Evolutionary conservation across 2,888 invertebrate genomes (phyloP).

Genomic region (Erynnis tages): DNA sequence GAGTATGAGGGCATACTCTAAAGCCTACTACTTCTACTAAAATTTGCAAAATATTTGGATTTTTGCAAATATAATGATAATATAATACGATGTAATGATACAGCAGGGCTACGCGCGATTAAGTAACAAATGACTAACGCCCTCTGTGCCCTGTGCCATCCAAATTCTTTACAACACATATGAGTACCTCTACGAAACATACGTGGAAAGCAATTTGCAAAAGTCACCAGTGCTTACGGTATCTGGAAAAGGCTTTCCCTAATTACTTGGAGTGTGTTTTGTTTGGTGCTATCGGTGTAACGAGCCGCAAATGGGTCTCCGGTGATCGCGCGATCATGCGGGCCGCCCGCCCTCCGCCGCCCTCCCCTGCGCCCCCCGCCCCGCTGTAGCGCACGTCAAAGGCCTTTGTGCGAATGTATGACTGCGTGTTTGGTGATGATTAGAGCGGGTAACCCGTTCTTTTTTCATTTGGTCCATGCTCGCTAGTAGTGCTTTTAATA

Average conservation of each 20-base stretch:
- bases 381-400: conserved; percentile 58
- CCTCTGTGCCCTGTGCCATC: too few species aligned
- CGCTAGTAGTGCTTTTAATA: neutral
- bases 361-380: conserved; percentile 47
- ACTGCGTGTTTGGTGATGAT: conserved; percentile 34
- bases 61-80: too few species aligned
- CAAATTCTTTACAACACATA: neutral
- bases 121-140: too few species aligned
- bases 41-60: too few species aligned
- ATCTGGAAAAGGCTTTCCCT: conserved; percentile 79
- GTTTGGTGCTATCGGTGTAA: conserved; percentile 80
- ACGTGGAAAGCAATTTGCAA: conserved; percentile 2
- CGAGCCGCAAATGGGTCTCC: conserved; percentile 79
- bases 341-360: conserved; percentile 59
- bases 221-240: conserved; percentile 69
- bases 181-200: neutral
- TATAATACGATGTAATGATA: too few species aligned
- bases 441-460: conserved; percentile 40
- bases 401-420: conserved; percentile 72
- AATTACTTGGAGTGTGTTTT: conserved; percentile 80
- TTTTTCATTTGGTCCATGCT: neutral
- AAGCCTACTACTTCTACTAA: too few species aligned
- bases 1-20: too few species aligned
- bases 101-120: too few species aligned
- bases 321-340: conserved; percentile 78